Percentiles rank a stretch among this genome's conserved stretches.
Evolutionary conservation across 2,888 invertebrate species (phyloP).

Genomic region (Eremobia ochroleuca): DNA sequence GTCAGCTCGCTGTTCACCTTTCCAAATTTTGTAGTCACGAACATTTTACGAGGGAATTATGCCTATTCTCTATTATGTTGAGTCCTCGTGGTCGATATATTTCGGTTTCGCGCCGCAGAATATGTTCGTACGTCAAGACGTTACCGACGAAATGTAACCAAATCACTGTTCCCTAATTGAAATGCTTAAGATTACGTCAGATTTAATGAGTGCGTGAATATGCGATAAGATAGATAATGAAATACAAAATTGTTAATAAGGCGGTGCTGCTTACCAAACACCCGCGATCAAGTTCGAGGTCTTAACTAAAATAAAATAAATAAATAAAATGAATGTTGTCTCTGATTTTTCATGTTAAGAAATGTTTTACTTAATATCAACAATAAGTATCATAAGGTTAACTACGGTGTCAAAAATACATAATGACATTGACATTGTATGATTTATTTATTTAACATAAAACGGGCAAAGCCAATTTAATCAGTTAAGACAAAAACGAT

Average conservation of each 20-base stretch:
- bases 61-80: not conserved
- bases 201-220: slow-evolving; percentile 52
- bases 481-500: too few relatives aligned
- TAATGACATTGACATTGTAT: too few relatives aligned
- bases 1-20: slow-evolving; percentile 68
- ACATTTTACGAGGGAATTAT: slow-evolving; percentile 61
- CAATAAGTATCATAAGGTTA: not conserved
- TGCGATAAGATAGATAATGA: slow-evolving; percentile 56
- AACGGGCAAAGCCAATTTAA: too few relatives aligned
- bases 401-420: not conserved
- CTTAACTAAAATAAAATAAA: too few relatives aligned
- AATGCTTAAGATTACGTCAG: slow-evolving; percentile 57
- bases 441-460: too few relatives aligned
- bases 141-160: slow-evolving; percentile 36
- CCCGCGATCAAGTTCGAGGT: slow-evolving; percentile 27
- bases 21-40: slow-evolving; percentile 65
- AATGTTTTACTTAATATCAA: not conserved
- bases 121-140: slow-evolving; percentile 12
- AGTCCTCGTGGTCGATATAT: not conserved
- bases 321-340: slow-evolving; percentile 6
- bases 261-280: slow-evolving; percentile 15
- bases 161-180: slow-evolving; percentile 52
- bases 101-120: slow-evolving; percentile 2
- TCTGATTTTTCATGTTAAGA: not conserved
- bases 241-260: slow-evolving; percentile 9